Conservation (phyloP, 2,797 vertebrate genomes). For the Macropodus opercularis region DNA sequence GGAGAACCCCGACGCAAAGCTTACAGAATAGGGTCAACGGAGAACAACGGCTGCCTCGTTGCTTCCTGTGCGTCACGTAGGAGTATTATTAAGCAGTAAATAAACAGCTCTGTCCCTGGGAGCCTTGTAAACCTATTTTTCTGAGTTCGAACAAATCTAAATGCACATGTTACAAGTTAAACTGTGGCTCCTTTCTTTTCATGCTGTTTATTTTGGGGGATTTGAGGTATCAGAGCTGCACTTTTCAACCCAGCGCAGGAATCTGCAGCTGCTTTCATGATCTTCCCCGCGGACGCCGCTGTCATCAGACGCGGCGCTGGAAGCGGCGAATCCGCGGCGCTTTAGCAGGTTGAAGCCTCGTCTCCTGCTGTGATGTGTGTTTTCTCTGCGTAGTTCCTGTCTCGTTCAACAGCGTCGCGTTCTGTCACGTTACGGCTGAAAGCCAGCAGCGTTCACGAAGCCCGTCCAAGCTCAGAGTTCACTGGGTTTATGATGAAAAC, state of each 20-base stretch:
- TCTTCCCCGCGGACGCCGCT: constrained; percentile 24
- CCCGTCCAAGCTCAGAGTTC: background rate
- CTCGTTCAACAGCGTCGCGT: constrained; percentile 1
- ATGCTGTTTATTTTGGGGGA: background rate
- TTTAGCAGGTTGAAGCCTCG: constrained; percentile 21
- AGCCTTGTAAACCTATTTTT: background rate
- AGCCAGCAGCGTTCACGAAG: constrained; percentile 3
- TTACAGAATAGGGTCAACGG: background rate
- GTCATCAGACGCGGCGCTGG: constrained; percentile 26
- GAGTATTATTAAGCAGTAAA: background rate
- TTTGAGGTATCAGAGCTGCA: constrained; percentile 30
- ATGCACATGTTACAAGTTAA: constrained; percentile 32
- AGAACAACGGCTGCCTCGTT: background rate
- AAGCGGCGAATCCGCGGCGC: constrained; percentile 19
- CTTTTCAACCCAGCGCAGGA: constrained; percentile 12
- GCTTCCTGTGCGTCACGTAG: background rate
- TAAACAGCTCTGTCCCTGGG: background rate
- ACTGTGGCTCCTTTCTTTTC: constrained; percentile 8
- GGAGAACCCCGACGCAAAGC: background rate
- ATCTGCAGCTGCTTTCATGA: constrained; percentile 38
- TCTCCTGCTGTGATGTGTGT: constrained; percentile 47
- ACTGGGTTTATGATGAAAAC: background rate
- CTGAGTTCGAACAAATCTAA: constrained; percentile 16
- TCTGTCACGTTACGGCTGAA: constrained; percentile 10
- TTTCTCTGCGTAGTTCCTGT: constrained; percentile 21